Evolutionary conservation across 2,113 vertebrate genomes (phyloP), one percentile per base, ranked within the genome.

Genomic region (Labrus mixtus): DNA sequence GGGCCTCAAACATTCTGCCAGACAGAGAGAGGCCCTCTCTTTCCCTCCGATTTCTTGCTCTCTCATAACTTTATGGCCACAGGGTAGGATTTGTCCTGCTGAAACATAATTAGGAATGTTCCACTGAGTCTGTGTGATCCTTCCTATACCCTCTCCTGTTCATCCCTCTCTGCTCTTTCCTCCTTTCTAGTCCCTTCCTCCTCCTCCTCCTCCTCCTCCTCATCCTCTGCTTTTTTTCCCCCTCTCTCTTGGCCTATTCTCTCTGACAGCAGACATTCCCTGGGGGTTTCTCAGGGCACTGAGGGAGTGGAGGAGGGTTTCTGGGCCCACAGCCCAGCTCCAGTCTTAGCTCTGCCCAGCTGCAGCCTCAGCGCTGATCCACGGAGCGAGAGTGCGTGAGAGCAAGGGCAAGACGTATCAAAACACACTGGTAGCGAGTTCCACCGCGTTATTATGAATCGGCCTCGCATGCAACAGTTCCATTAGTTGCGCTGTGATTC

Each of bases 21-120:
- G 81, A 78, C 78, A 46, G 56, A 81, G 33, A 68, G 63, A 79
- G 78, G 73, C 54, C 73, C 61, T 68, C 69, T 84, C 25, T 48
- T 68, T 81, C 76, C 72, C 78, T 76, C 66, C 45, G n/a, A 72
- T 84, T 76, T 73, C 83, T 73, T 60, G 12, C 56, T 68, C 66
- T 75, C 84, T 89, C 75, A 85, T 87, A 83, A 86, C 65, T 73
- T 70, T 43, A 85, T 68, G 68, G 73, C 78, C 82, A 86, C 70
- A 88, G 88, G 86, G 78, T 86, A 61, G 74, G 84, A 84, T 90
- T 89, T 89, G 85, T 87, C 81, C 89, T 60, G 66, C 87, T 87
- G 83, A 87, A 90, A 89, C 74, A 78, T 81, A 88, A 92, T 84
- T 90, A 90, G 76, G 82, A 92, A 93, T 91, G 88, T 90, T 92